Evolutionary conservation across 1,140 invertebrate genomes (phyloP), one percentile per base, ranked within the genome.

Genomic region (Papilio glaucus): DNA sequence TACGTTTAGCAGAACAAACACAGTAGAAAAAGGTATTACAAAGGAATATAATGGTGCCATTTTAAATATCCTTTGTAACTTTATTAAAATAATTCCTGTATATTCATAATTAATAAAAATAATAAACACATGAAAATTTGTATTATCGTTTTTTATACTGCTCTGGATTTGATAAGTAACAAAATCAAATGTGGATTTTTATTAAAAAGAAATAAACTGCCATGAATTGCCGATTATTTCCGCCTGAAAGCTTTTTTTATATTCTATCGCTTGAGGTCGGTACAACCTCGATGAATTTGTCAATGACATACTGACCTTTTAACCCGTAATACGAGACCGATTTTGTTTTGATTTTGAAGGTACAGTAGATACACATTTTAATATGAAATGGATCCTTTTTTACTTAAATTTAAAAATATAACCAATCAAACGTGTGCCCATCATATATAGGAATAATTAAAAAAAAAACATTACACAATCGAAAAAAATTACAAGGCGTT

Each of bases 281-380:
- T 8, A 0, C 21, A 53, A 24, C 9, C 49, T 53, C 49, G 49
- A 53, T 53, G 49, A 53, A 53, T 53, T 53, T 53, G 21, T 53
- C 49, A 53, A 53, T 53, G 49, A 53, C 49, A 53, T 24, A 53
- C 49, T 53, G 49, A 53, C 49, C 49, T 53, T 53, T 53, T 9
- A 53, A 21, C 21, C 49, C 18, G 49, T 24, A 53, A 53, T 5
- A 53, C 9, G 49, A 49, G 42, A 49, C 15, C 15, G 0, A 49
- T 49, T 21, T 21, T 49, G 5, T 49, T 49, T 45, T 45, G 42
- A 7, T 8, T 18, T 49, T 49, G n/a, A 49, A 6, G 2, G 18
- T 4, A 45, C 15, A 6, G 18, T 24, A 24, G 45, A 49, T 8
- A 49, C 6, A 18, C 18, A 21, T 33, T 33, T 33, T 33, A 6